Base-by-base conservation (phyloP, 1,140 invertebrate species). In the Anastrepha ludens region DNA sequence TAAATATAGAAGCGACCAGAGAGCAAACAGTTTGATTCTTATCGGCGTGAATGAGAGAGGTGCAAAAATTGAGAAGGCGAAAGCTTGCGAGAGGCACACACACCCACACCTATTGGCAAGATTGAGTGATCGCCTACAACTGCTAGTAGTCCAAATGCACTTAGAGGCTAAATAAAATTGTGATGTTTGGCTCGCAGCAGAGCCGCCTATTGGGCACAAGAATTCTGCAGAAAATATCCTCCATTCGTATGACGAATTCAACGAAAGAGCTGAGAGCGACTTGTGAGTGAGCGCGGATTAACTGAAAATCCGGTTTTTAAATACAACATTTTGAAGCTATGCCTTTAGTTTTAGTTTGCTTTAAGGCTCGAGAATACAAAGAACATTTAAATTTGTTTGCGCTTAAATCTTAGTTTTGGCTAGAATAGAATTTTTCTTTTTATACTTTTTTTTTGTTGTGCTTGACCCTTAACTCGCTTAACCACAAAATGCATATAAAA, bases 401-500 rank as follows among this genome's bases (percentile, higher is more conserved):
- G 44, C 29, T 13, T 15, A 44, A 70, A 3, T 17, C 41, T 74
- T 47, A 6, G 7, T 55, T 11, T 55, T 11, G 6, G 50, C 50
- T 55, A 47, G 17, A 74, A 44, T 39, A 17, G 17, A 15, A 44
- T 74, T 74, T 74, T 67, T 41, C 11, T 1, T 41, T 0, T 67
- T 29, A 29, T 29, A 29, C 29, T 29, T 29, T 29, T 29, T 29
- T 29, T 29, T 29, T 29, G 29, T 29, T 29, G 29, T 29, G 29
- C 29, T 67, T 67, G n/a, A 67, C 11, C 4, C 8, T 9, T 20
- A 11, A 41, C 47, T 47, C 55, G 15, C 5, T 11, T 58, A 81
- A 55, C 13, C 47, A 20, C 74, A 81, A 81, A 81, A 81, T 81
- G 74, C 13, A 29, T 29, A 81, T 29, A 81, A 15, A 7, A 20